These are phyloP conservation scores for Trissolcus japonicus DNA, from an alignment of 2,888 invertebrate genomes.

Conservation along the genomic window DNA sequence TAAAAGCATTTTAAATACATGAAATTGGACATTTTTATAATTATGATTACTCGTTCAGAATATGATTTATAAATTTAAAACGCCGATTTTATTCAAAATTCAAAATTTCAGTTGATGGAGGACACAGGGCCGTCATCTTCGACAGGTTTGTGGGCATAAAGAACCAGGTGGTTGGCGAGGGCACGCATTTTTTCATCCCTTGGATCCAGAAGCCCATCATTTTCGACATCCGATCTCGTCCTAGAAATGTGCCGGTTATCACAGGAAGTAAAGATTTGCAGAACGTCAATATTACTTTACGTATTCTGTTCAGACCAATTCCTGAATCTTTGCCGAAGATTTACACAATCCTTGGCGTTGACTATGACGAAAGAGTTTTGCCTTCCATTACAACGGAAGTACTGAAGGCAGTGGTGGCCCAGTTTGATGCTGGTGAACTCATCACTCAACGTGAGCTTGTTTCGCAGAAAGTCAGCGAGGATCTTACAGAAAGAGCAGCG, in stretches of 20 bases:
- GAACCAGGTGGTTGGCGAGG: conserved; percentile 94
- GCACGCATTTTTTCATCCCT: conserved; percentile 98
- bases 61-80: no score
- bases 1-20: no score
- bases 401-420: conserved; percentile 98
- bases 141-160: conserved; percentile 98
- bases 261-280: conserved; percentile 99
- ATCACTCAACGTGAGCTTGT: conserved; percentile 98
- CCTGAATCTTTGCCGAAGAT: conserved; percentile 96
- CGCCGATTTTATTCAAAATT: no score
- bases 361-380: conserved; percentile 98
- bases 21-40: no score
- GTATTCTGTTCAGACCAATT: conserved; percentile 96
- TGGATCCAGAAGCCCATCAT: conserved; percentile 99
- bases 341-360: conserved; percentile 95
- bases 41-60: no score
- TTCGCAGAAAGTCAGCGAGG: conserved; percentile 92
- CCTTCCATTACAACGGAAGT: conserved; percentile 99
- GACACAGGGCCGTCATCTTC: conserved; percentile 99
- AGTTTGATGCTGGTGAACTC: conserved; percentile 99
- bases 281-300: conserved; percentile 98
- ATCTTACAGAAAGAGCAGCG: conserved; percentile 92
- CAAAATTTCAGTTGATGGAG: conserved; percentile 90
- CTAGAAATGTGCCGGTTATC: conserved; percentile 96
- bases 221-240: conserved; percentile 97